A percentile compares a stretch with the other conserved stretches of the same genome.
These are phyloP conservation scores for Hydropsyche tenuis DNA, from an alignment of 1,140 invertebrate species.

Conservation along the genomic window DNA sequence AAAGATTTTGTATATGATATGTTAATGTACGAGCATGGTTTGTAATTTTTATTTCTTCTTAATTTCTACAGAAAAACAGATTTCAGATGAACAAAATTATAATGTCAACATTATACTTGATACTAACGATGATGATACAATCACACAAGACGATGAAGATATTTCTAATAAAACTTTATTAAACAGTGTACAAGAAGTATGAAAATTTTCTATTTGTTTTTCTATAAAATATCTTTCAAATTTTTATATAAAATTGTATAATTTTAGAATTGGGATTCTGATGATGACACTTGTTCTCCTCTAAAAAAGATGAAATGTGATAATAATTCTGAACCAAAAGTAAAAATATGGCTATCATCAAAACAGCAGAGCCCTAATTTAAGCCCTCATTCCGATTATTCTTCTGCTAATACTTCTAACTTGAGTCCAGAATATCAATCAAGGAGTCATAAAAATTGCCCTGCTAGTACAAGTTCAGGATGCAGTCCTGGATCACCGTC, in stretches of 20 bases:
- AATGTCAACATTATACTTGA: no score
- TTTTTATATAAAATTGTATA: background rate
- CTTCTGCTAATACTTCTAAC: constrained; percentile 17
- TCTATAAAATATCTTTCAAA: background rate
- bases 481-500: constrained; percentile 59
- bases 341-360: background rate
- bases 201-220: background rate
- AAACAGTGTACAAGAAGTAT: background rate
- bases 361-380: constrained; percentile 26
- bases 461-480: constrained; percentile 43
- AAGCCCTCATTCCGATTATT: constrained; percentile 28
- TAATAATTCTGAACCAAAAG: background rate
- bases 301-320: constrained; percentile 16
- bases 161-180: background rate
- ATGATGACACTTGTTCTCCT: background rate
- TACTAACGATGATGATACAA: no score
- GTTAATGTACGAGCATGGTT: no score
- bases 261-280: background rate
- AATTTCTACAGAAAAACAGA: no score
- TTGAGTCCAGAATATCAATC: constrained; percentile 56
- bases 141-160: background rate
- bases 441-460: background rate
- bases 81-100: no score
- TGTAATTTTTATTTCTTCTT: no score
- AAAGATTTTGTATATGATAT: no score